These are phyloP conservation scores for Entomobrya proxima DNA, from an alignment of 2,888 invertebrate genomes.

Conservation along the genomic window DNA sequence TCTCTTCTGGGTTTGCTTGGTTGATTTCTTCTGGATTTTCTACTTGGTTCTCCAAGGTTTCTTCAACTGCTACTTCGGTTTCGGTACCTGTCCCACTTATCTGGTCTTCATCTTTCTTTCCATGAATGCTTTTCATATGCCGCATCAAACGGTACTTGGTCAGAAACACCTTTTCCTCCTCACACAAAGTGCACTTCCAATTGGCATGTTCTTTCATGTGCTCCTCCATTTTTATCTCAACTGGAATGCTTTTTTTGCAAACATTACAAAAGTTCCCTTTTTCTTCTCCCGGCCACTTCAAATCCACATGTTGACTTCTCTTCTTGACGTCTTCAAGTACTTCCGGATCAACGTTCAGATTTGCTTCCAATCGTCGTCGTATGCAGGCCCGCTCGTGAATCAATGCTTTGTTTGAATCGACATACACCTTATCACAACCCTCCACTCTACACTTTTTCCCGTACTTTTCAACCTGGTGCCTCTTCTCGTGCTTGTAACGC, in stretches of 20 bases:
- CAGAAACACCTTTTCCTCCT: too few species aligned
- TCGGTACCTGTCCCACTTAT: too few species aligned
- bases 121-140: too few species aligned
- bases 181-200: too few species aligned
- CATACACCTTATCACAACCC: neutral
- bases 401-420: neutral
- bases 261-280: neutral
- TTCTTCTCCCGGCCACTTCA: neutral
- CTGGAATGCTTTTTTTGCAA: neutral
- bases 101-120: too few species aligned
- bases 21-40: too few species aligned
- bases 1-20: too few species aligned
- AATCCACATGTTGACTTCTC: neutral
- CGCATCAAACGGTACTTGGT: too few species aligned
- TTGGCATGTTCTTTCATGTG: too few species aligned
- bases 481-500: neutral
- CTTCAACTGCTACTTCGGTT: too few species aligned
- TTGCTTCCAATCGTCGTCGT: neutral
- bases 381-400: slow-evolving; percentile 14
- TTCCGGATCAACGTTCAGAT: neutral
- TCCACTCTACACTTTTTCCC: neutral
- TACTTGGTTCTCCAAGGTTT: too few species aligned
- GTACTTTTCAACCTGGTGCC: neutral
- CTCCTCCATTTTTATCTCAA: neutral
- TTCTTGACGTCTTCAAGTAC: neutral